Base-by-base conservation (phyloP, 1,140 invertebrate genomes). In the Drosophila mayri region DNA sequence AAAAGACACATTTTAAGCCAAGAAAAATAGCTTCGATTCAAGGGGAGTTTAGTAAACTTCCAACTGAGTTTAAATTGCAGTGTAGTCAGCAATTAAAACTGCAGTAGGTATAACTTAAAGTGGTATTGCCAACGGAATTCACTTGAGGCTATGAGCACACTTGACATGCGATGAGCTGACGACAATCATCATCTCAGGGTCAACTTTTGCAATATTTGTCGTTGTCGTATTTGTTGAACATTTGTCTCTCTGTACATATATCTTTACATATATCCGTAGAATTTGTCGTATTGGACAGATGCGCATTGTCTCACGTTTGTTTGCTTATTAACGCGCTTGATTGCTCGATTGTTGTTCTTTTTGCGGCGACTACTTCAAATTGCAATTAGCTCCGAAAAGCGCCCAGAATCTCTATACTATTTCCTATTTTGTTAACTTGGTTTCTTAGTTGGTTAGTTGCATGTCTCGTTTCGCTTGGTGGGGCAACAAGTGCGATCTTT, bases 221-320 rank as follows among this genome's bases (percentile, higher is more conserved):
- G 49, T 54, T 18, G 47, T 30, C n/a, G 28, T 66, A 38, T 41
- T 47, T 47, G 59, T 71, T 74, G 49, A 60, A 38, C 35, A 49
- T 57, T 62, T 77, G 67, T 58, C 52, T 58, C 52, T 20, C 11
- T 64, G 25, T 55, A 12, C 52, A 28, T 50, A 50, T 61, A 57
- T 64, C 57, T 78, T 64, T 62, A 58, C 35, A 35, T 35, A 35
- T 35, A 35, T 35, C 11, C 61, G 20, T 57, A 12, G 44, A 28
- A 44, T 52, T 37, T 44, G 60, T 66, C 55, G 80, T 81, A 55
- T 55, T 55, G 37, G 20, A 55, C 85, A 81, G 84, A 55, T 88
- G 84, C 41, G 78, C 84, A 88, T 88, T 90, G 84, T 88, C 84
- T 88, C 84, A 88, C 84, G 84, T 88, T 90, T 88, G 80, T 90